phyloP scores from a whole-genome alignment of 2,797 vertebrate genomes.

The Gila robusta region DNA sequence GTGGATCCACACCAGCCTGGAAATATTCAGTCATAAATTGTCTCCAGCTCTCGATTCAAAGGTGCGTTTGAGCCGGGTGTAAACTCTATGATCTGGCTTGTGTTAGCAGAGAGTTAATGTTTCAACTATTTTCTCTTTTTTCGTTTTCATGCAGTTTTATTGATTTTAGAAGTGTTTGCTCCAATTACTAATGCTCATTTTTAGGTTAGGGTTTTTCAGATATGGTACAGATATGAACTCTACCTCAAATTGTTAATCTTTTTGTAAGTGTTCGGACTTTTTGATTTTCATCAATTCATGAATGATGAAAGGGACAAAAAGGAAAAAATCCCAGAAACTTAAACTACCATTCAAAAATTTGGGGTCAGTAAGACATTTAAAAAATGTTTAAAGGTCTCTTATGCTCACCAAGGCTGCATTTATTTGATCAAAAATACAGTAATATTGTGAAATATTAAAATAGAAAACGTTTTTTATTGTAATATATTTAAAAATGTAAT shows the following conservation, averaged over 20 bases:
- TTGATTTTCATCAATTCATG: not conserved
- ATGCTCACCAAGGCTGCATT: no score
- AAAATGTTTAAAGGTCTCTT: no score
- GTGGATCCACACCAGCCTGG: slow-evolving; percentile 15
- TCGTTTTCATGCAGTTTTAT: not conserved
- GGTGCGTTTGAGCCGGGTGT: slow-evolving; percentile 36
- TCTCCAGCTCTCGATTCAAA: slow-evolving; percentile 32
- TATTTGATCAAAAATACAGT: no score
- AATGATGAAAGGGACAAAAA: not conserved
- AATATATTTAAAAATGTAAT: not conserved
- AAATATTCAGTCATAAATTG: slow-evolving; percentile 43
- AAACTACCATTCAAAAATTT: not conserved
- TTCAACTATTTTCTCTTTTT: not conserved
- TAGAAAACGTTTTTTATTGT: not conserved
- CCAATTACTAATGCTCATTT: not conserved
- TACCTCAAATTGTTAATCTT: not conserved
- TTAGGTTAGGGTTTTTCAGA: not conserved
- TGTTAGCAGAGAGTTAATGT: no score
- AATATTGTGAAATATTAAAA: not conserved
- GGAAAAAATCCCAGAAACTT: no score
- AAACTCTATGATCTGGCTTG: no score
- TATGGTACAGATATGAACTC: not conserved
- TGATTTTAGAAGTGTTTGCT: not conserved
- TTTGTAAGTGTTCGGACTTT: not conserved
- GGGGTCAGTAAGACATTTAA: not conserved